Conservation (phyloP, 2,888 invertebrate genomes). For the Trichopoda pennipes region DNA sequence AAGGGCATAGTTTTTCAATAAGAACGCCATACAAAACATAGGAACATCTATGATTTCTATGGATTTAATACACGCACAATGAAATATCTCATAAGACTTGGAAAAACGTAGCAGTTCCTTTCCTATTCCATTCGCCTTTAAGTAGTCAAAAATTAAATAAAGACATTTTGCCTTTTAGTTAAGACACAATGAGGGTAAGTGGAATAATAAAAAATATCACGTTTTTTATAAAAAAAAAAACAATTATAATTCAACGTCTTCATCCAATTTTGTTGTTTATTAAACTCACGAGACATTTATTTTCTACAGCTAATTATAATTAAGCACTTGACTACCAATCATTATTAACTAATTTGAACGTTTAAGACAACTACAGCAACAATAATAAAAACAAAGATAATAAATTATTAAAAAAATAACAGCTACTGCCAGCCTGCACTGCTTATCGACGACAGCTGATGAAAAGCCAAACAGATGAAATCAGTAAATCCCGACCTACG, state of each 20-base stretch:
- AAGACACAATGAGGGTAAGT: too few relatives aligned
- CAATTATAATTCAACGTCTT: slow-evolving; percentile 43
- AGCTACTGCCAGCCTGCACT: slow-evolving; percentile 23
- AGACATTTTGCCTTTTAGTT: not conserved
- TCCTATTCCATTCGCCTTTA: too few relatives aligned
- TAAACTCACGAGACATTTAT: slow-evolving; percentile 53
- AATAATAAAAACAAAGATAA: slow-evolving; percentile 29
- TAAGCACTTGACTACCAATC: slow-evolving; percentile 67
- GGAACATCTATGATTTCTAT: too few relatives aligned
- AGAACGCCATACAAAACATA: too few relatives aligned
- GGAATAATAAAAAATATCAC: slow-evolving; percentile 5
- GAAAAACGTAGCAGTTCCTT: too few relatives aligned
- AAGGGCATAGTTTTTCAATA: too few relatives aligned
- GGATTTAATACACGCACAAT: too few relatives aligned
- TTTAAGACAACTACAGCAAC: slow-evolving; percentile 35
- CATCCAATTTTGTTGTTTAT: not conserved
- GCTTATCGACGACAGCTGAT: slow-evolving; percentile 52
- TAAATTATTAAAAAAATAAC: slow-evolving; percentile 18
- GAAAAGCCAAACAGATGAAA: slow-evolving; percentile 62
- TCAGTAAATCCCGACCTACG: slow-evolving; percentile 68
- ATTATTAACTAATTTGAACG: slow-evolving; percentile 55
- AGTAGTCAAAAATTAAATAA: too few relatives aligned
- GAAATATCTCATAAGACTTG: too few relatives aligned
- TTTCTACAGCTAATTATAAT: slow-evolving; percentile 60
- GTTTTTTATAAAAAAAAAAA: slow-evolving; percentile 53